Conservation (phyloP, 2,113 vertebrate genomes). For the Podocnemis expansa region DNA sequence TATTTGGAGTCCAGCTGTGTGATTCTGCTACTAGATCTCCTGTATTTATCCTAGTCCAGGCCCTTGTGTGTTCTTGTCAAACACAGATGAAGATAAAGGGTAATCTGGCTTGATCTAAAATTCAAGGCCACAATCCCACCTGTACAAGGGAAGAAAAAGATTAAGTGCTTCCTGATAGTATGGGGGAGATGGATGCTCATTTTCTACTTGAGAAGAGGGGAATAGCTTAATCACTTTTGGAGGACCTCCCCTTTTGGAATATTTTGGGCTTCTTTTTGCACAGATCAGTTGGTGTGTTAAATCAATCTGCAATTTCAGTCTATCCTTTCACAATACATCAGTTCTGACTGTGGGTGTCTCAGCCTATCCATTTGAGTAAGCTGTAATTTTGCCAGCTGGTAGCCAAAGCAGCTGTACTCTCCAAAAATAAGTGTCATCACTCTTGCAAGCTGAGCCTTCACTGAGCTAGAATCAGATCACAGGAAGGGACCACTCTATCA, state of each 20-base stretch:
- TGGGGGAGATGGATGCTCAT: conserved; percentile 1
- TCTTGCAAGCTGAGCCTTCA: conserved; percentile 36
- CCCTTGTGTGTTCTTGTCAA: conserved; percentile 46
- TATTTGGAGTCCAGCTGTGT: conserved; percentile 38
- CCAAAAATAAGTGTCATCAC: conserved; percentile 58
- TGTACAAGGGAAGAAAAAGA: conserved; percentile 35
- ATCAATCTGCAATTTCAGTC: conserved; percentile 32
- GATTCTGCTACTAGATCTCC: conserved; percentile 33
- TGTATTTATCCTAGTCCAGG: conserved; percentile 34
- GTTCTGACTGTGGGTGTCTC: conserved; percentile 16
- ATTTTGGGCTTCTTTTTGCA: conserved; percentile 41
- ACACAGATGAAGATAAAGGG: conserved; percentile 40
- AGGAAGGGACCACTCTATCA: conserved; percentile 30
- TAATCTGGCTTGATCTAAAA: conserved; percentile 53
- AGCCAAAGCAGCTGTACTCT: conserved; percentile 35
- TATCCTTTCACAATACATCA: conserved; percentile 46
- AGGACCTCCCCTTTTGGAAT: conserved; percentile 53
- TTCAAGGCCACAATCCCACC: conserved; percentile 40
- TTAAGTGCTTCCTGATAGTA: conserved; percentile 48
- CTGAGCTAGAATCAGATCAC: background rate
- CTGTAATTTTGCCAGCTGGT: conserved; percentile 34
- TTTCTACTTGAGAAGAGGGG: conserved; percentile 45
- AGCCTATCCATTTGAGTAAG: conserved; percentile 38
- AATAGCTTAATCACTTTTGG: conserved; percentile 53
- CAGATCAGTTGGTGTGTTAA: conserved; percentile 23